Evolutionary conservation across 2,113 vertebrate genomes (phyloP).

Genomic region (Arvicanthis niloticus): DNA sequence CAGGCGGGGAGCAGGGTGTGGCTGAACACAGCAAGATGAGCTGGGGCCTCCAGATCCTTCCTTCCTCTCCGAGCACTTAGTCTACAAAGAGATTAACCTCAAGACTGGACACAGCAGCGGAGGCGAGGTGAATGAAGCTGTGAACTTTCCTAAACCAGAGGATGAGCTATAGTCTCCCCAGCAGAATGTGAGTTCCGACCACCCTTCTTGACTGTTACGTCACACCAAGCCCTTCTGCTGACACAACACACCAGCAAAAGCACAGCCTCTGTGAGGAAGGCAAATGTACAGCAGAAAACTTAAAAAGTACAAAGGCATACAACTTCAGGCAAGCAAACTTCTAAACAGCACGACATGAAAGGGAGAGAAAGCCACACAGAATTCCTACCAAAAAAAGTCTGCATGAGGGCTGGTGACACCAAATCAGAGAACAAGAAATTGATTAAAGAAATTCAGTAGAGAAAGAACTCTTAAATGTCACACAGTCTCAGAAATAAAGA

Average conservation of each 20-base stretch:
- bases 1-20: background rate
- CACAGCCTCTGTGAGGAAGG: background rate
- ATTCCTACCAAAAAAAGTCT: background rate
- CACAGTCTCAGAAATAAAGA: background rate
- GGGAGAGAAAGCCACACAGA: background rate
- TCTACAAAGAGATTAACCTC: background rate
- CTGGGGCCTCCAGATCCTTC: background rate
- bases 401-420: background rate
- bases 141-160: background rate
- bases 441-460: background rate
- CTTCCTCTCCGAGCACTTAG: background rate
- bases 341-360: background rate
- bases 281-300: background rate
- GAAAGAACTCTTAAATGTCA: background rate
- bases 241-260: background rate
- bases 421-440: background rate
- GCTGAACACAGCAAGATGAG: background rate
- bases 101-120: background rate
- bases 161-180: background rate
- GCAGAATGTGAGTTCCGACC: background rate
- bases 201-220: background rate
- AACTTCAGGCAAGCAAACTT: background rate
- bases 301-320: constrained; percentile 4
- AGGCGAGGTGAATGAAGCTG: background rate
- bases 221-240: background rate